phyloP scores from a whole-genome alignment of 2,113 vertebrate genomes.

The Austrofundulus limnaeus region DNA sequence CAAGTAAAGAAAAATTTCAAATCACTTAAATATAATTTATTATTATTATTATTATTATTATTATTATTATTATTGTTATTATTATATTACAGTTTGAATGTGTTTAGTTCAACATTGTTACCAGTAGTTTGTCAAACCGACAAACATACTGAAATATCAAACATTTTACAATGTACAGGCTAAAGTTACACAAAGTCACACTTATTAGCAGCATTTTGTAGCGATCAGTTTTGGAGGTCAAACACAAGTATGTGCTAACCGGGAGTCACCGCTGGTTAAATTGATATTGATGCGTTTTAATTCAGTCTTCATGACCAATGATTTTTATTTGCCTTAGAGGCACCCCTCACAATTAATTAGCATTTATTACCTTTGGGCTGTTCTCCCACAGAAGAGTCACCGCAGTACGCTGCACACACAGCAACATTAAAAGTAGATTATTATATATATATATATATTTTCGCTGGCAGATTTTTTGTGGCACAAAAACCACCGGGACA shows the following conservation, averaged over 20 bases:
- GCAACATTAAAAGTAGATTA: conserved; percentile 31
- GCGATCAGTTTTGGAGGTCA: conserved; percentile 2
- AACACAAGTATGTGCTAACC: conserved; percentile 13
- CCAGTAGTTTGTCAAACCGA: background rate
- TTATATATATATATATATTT: too few species aligned
- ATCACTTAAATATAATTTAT: too few species aligned
- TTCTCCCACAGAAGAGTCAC: conserved; percentile 34
- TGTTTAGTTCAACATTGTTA: background rate
- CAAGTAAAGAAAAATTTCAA: too few species aligned
- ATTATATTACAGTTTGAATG: too few species aligned
- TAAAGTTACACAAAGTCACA: background rate
- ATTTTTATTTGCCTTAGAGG: conserved; percentile 59
- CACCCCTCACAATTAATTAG: conserved; percentile 60
- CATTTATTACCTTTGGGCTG: conserved; percentile 60
- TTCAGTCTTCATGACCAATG: conserved; percentile 50
- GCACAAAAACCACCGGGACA: conserved; percentile 17
- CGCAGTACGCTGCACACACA: conserved; percentile 34
- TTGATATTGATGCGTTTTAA: conserved; percentile 48
- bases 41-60: too few species aligned
- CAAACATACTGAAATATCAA: background rate
- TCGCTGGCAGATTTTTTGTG: conserved; percentile 11
- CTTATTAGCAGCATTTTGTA: conserved; percentile 1
- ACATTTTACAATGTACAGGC: background rate
- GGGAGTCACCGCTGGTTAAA: conserved; percentile 19
- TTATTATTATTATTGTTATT: too few species aligned